Base-by-base conservation (phyloP, 2,113 vertebrate genomes). In the Channa argus region DNA sequence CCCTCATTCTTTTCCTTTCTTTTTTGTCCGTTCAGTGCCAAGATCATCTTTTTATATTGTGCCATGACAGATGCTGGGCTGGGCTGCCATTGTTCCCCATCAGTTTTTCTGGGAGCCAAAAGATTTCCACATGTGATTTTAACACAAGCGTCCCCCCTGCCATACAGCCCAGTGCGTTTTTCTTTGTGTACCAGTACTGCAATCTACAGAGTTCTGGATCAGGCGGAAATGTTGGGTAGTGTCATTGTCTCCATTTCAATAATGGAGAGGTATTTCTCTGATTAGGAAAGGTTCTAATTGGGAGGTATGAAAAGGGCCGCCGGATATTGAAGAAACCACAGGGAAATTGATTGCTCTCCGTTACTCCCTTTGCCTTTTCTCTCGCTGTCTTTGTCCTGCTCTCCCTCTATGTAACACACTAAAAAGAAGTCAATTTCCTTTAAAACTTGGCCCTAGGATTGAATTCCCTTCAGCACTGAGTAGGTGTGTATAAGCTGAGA, bases 11-110 rank as follows among this genome's bases (percentile, higher is more conserved):
- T 38, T 63, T 52, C 71, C 67, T 79, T 64, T 76, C 82, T 74
- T 78, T 79, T 71, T 81, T 80, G 95, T 97, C 96, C 95, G 96
- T 96, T 96, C 92, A 79, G 89, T 98, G 96, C 97, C 97, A 98
- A 95, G 95, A 98, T 97, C 96, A 97, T 97, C 96, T 97, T 97
- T 98, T 98, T 96, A 97, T 97, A 96, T 96, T 96, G 96, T 95
- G 96, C 96, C 96, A 97, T 98, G 96, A 97, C 97, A 98, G 97
- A 98, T 98, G 97, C 96, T 96, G 70, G 93, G 94, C 94, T 94
- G 94, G 88, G 92, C 74, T 89, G 93, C 96, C 94, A 97, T 97
- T 97, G 97, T 98, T 96, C 95, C 94, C 92, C 91, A 82, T 93
- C 90, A 76, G 93, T 95, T 95, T 86, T 92, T 93, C 91, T 69